Percentiles rank a stretch among this genome's conserved stretches.
phyloP scores from a whole-genome alignment of 2,888 invertebrate genomes.

The Pammene aurita region DNA sequence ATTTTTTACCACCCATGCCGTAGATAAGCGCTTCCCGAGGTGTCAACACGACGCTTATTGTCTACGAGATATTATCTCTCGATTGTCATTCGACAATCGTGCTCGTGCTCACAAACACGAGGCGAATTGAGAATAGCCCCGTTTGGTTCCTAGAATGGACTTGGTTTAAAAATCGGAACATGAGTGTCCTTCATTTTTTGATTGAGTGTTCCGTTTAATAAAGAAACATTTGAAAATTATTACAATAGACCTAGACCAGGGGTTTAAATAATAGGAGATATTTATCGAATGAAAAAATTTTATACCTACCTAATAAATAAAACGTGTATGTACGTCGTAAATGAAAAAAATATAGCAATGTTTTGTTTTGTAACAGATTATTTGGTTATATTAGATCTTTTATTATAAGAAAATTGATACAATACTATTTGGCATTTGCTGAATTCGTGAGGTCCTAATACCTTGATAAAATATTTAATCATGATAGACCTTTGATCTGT shows the following conservation, averaged over 20 bases:
- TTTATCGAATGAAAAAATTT: background rate
- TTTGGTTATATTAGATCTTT: too few relatives aligned
- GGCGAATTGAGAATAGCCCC: constrained; percentile 67
- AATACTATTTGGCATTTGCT: too few relatives aligned
- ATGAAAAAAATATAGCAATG: too few relatives aligned
- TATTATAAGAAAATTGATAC: too few relatives aligned
- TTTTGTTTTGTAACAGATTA: too few relatives aligned
- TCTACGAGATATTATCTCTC: constrained; percentile 43
- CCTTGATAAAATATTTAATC: too few relatives aligned
- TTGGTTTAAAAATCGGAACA: constrained; percentile 22
- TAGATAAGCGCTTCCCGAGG: constrained; percentile 40
- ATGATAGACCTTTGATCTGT: too few relatives aligned
- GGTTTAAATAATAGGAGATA: background rate
- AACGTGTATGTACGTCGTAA: too few relatives aligned
- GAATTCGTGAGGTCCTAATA: too few relatives aligned
- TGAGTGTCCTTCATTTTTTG: background rate
- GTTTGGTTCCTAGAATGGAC: constrained; percentile 55
- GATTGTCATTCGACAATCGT: constrained; percentile 42
- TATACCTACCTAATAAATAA: too few relatives aligned
- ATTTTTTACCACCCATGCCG: constrained; percentile 28
- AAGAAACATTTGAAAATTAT: background rate
- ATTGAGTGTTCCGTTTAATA: constrained; percentile 4
- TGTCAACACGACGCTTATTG: constrained; percentile 45
- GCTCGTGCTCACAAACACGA: constrained; percentile 52
- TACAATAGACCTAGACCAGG: background rate